These are phyloP conservation scores for Margarornis squamiger DNA, from an alignment of 2,797 vertebrate genomes.

Conservation along the genomic window DNA sequence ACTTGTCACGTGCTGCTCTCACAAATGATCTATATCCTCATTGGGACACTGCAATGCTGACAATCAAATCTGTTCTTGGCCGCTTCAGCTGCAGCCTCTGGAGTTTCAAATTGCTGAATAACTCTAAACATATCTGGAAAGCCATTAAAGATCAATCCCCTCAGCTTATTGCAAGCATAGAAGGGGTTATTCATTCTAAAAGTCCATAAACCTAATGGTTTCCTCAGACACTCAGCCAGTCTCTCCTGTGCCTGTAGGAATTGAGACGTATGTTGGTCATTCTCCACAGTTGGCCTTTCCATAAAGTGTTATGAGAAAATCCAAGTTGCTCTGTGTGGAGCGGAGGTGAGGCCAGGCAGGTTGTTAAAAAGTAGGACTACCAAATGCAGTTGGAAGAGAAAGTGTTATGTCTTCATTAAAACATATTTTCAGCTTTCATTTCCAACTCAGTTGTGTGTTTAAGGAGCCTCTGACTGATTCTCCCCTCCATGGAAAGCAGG, in stretches of 20 bases:
- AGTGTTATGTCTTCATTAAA: not conserved
- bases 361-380: not conserved
- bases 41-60: not conserved
- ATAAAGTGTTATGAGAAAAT: not conserved
- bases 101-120: not conserved
- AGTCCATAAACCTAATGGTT: not conserved
- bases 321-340: not conserved
- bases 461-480: not conserved
- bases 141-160: not conserved
- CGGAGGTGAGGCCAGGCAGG: not conserved
- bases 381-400: not conserved
- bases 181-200: not conserved
- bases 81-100: not conserved
- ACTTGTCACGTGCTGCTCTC: not conserved
- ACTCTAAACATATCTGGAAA: not conserved
- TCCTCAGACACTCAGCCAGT: not conserved
- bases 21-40: not conserved
- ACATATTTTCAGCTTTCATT: not conserved
- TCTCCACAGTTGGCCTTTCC: not conserved
- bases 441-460: not conserved
- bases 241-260: slow-evolving; percentile 23
- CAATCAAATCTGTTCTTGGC: not conserved
- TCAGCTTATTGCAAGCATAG: not conserved
- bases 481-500: not conserved
- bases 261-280: not conserved